Evolutionary conservation across 2,888 invertebrate genomes (phyloP).

Genomic region (Apotomis turbidana): DNA sequence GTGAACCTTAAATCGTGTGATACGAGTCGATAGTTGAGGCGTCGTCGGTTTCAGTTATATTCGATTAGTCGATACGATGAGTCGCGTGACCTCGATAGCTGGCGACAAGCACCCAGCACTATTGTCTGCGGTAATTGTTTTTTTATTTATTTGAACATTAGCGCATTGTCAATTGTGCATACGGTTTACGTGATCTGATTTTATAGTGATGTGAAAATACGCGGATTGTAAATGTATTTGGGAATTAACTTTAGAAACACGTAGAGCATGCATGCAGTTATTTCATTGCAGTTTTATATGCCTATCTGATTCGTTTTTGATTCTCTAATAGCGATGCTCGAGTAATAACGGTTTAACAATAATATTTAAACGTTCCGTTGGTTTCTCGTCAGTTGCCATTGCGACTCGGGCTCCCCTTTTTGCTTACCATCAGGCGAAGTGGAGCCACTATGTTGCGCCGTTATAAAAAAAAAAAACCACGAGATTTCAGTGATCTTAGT

Average conservation of each 20-base stretch:
- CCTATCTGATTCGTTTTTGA: too few relatives aligned
- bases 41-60: neutral
- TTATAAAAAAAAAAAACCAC: too few relatives aligned
- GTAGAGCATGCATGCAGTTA: neutral
- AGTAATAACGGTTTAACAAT: too few relatives aligned
- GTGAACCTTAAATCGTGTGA: neutral
- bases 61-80: slow-evolving; percentile 65
- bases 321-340: too few relatives aligned
- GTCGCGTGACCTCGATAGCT: slow-evolving; percentile 60
- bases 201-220: slow-evolving; percentile 19
- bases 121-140: slow-evolving; percentile 55
- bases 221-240: neutral
- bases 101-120: slow-evolving; percentile 67
- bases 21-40: slow-evolving; percentile 7
- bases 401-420: too few relatives aligned
- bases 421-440: too few relatives aligned
- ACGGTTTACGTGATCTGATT: slow-evolving; percentile 26
- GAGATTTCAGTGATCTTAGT: too few relatives aligned
- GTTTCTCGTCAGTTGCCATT: too few relatives aligned
- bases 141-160: slow-evolving; percentile 33
- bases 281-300: too few relatives aligned
- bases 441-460: too few relatives aligned
- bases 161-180: slow-evolving; percentile 16
- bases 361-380: too few relatives aligned
- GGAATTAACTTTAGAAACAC: neutral